A percentile compares a stretch with the other conserved stretches of the same genome.
These are phyloP conservation scores for Cantharis rustica DNA, from an alignment of 2,888 invertebrate genomes.

Conservation along the genomic window DNA sequence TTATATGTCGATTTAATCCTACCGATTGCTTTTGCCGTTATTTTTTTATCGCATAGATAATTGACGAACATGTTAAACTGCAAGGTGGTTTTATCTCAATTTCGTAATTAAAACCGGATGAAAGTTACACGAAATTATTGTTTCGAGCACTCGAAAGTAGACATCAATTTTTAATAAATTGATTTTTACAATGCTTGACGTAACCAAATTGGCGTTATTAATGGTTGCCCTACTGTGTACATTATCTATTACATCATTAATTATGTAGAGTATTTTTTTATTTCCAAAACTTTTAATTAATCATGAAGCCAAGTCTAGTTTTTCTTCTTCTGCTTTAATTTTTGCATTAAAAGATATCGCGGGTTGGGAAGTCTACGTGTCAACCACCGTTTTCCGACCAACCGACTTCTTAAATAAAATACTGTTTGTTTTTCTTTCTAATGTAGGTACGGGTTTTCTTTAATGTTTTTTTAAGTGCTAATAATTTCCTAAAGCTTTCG, in stretches of 20 bases:
- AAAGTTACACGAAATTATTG: not conserved
- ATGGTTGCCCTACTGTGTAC: not conserved
- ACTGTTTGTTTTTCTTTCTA: not conserved
- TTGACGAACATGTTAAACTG: not conserved
- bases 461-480: not conserved
- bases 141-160: not conserved
- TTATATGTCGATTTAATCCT: not conserved
- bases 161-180: not conserved
- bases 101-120: not conserved
- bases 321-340: not conserved
- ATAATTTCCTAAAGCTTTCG: not conserved
- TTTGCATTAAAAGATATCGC: not conserved
- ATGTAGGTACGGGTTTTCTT: not conserved
- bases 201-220: not conserved
- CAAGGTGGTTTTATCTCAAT: not conserved
- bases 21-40: not conserved
- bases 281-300: not conserved
- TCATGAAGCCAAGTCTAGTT: not conserved
- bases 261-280: not conserved
- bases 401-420: not conserved
- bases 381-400: not conserved
- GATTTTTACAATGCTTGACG: not conserved
- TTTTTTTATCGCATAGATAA: not conserved
- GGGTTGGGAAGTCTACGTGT: not conserved
- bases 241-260: not conserved